Conservation (phyloP, 2,888 invertebrate genomes). For the Ceriagrion tenellum region DNA sequence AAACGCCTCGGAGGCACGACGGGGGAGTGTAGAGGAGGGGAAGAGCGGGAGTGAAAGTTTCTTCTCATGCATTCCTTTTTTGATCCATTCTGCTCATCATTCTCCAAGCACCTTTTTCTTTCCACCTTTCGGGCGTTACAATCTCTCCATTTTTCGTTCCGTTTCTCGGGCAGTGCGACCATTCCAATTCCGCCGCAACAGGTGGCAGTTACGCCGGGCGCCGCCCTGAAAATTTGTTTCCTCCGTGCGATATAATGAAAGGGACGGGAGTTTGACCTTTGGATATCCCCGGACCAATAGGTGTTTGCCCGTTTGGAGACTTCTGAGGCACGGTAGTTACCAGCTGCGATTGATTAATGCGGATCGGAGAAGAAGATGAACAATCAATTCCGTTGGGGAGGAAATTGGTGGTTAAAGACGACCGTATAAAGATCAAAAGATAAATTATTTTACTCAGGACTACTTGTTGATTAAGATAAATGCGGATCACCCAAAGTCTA, state of each 20-base stretch:
- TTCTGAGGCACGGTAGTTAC: neutral
- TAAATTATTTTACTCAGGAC: neutral
- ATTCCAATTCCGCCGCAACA: neutral
- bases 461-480: neutral
- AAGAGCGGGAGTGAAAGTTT: neutral
- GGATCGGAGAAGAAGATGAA: neutral
- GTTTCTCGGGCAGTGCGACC: neutral
- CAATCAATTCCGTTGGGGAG: neutral
- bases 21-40: neutral
- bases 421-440: neutral
- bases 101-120: neutral
- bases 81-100: neutral
- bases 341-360: neutral
- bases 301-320: neutral
- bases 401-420: neutral
- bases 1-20: neutral
- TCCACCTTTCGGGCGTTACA: neutral
- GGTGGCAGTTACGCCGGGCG: slow-evolving; percentile 28
- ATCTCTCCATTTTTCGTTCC: neutral
- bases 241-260: neutral
- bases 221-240: slow-evolving; percentile 35
- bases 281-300: neutral
- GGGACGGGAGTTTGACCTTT: slow-evolving; percentile 20
- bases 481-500: neutral
- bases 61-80: neutral